A percentile compares a stretch with the other conserved stretches of the same genome.
phyloP scores from a whole-genome alignment of 2,797 vertebrate species.

The Gymnothorax javanicus region DNA sequence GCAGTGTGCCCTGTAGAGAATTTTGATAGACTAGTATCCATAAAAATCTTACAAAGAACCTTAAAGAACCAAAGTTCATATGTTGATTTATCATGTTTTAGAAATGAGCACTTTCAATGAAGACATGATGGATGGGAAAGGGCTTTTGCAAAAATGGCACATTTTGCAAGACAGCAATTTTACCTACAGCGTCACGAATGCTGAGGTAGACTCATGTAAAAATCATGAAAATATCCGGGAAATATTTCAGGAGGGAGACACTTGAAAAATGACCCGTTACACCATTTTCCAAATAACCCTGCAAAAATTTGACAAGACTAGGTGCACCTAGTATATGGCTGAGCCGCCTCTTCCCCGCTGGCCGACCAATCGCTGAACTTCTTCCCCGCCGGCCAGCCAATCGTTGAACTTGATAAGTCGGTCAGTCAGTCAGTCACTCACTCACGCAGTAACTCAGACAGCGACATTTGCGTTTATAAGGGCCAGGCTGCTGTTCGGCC shows the following conservation, averaged over 20 bases:
- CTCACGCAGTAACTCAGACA: no score
- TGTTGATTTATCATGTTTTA: background rate
- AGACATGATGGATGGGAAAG: conserved; percentile 3
- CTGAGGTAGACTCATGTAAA: background rate
- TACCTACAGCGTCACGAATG: background rate
- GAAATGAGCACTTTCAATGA: background rate
- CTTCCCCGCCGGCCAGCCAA: no score
- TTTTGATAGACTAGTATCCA: background rate
- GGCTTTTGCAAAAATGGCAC: conserved; percentile 1
- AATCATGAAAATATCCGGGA: background rate
- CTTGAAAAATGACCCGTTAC: background rate
- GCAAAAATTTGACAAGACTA: background rate
- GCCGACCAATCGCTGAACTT: no score
- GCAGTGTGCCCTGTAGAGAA: background rate
- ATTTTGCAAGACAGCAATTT: conserved; percentile 4
- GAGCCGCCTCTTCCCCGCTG: no score
- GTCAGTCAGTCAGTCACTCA: no score
- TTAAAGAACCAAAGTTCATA: background rate
- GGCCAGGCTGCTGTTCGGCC: no score
- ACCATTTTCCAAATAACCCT: background rate
- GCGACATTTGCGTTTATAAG: no score
- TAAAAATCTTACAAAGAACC: background rate
- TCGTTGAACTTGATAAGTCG: no score
- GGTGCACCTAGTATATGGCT: no score
- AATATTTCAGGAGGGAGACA: background rate